These are phyloP conservation scores for Vannuccia rotundouncinata DNA, from an alignment of 2,888 invertebrate genomes.

Conservation along the genomic window DNA sequence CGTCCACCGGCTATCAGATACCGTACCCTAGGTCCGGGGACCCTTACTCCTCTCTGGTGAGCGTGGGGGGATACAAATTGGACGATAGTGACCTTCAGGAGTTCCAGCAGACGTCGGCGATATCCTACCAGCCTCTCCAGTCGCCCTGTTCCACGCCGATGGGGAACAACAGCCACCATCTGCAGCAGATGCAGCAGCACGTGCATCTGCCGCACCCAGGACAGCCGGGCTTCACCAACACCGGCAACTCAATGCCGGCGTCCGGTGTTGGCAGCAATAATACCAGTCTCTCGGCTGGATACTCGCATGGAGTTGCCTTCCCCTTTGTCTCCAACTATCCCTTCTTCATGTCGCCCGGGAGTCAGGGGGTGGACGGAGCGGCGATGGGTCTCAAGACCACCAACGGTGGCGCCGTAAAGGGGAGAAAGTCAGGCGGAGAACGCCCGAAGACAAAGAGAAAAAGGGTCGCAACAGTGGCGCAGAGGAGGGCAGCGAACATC, in stretches of 20 bases:
- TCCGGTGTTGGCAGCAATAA: too few species aligned
- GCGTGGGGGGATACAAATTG: not conserved
- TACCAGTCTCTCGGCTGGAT: too few species aligned
- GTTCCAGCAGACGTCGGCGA: not conserved
- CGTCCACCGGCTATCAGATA: not conserved
- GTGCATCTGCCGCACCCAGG: too few species aligned
- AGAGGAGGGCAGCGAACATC: slow-evolving; percentile 50
- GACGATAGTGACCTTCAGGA: not conserved
- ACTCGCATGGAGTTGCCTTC: not conserved
- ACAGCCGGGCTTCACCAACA: too few species aligned
- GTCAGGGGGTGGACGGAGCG: too few species aligned
- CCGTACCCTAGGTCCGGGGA: not conserved
- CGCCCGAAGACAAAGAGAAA: slow-evolving; percentile 43
- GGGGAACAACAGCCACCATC: not conserved
- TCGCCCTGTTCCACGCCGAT: not conserved
- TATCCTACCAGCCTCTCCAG: too few species aligned
- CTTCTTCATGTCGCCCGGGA: not conserved
- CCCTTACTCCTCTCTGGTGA: not conserved
- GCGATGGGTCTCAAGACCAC: too few species aligned
- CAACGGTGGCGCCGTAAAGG: not conserved
- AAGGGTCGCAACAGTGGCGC: slow-evolving; percentile 47
- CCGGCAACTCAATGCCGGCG: too few species aligned
- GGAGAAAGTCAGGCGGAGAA: not conserved
- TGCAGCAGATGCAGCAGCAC: too few species aligned
- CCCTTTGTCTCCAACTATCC: not conserved